Evolutionary conservation across 2,888 invertebrate species (phyloP).

Genomic region (Gastrophysa polygoni): DNA sequence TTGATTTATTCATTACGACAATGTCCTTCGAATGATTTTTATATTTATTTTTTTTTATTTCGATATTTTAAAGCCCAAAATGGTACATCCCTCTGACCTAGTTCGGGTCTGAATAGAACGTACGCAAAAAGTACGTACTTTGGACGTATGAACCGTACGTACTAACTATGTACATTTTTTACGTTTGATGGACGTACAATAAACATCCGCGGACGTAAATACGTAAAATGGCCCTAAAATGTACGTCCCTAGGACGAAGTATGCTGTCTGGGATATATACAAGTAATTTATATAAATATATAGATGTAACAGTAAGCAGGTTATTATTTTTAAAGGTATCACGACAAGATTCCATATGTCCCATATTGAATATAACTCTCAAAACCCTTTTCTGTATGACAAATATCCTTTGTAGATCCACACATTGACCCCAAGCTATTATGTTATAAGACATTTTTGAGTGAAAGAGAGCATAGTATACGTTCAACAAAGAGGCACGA

Average conservation of each 20-base stretch:
- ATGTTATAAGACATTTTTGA: too few relatives aligned
- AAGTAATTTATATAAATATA: too few relatives aligned
- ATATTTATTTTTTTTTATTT: conserved; percentile 2
- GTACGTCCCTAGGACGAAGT: conserved; percentile 16
- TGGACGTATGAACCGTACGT: conserved; percentile 5
- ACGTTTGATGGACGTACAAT: conserved; percentile 1
- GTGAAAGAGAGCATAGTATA: too few relatives aligned
- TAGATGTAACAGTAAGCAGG: too few relatives aligned
- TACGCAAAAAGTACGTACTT: conserved; percentile 5
- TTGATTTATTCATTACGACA: conserved; percentile 2
- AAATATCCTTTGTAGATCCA: too few relatives aligned
- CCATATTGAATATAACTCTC: too few relatives aligned
- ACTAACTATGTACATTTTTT: conserved; percentile 5
- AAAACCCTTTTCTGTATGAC: too few relatives aligned
- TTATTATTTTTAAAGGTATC: too few relatives aligned
- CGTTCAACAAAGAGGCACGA: not conserved
- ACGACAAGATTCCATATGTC: too few relatives aligned
- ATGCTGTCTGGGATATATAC: conserved; percentile 8
- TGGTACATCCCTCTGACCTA: conserved; percentile 4
- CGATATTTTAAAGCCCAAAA: conserved; percentile 8
- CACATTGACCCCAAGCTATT: too few relatives aligned
- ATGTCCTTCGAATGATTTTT: too few relatives aligned
- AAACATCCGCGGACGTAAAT: not conserved
- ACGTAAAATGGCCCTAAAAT: conserved; percentile 12
- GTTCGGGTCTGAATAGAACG: not conserved